These are phyloP conservation scores for Drosophila nannoptera DNA, from an alignment of 1,140 invertebrate genomes.

Conservation along the genomic window DNA sequence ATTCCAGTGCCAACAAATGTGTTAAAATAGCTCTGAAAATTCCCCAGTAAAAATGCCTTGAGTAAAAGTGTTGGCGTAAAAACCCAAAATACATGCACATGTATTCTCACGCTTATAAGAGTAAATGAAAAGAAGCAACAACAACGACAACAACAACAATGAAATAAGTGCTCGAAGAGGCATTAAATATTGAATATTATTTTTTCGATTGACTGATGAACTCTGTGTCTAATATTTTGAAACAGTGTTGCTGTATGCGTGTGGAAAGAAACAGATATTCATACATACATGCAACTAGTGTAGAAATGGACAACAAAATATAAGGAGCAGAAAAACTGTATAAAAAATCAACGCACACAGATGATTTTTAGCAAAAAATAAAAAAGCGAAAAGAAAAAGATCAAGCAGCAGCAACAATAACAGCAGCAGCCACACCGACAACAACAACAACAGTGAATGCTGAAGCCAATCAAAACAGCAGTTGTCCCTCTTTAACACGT, in stretches of 20 bases:
- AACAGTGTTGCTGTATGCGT: slow-evolving; percentile 40
- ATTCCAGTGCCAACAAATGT: slow-evolving; percentile 51
- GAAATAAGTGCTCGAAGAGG: slow-evolving; percentile 58
- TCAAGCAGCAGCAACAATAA: slow-evolving; percentile 55
- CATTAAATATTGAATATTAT: slow-evolving; percentile 64
- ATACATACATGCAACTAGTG: slow-evolving; percentile 61
- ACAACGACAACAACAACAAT: slow-evolving; percentile 18
- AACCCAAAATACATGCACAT: slow-evolving; percentile 51
- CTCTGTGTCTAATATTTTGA: slow-evolving; percentile 49
- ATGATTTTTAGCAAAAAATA: slow-evolving; percentile 74
- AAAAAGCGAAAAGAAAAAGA: slow-evolving; percentile 70
- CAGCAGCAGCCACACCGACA: slow-evolving; percentile 1
- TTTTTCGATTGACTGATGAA: slow-evolving; percentile 51
- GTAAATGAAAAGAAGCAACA: slow-evolving; percentile 22
- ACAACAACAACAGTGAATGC: slow-evolving; percentile 41
- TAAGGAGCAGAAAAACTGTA: slow-evolving; percentile 55
- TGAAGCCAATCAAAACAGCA: slow-evolving; percentile 75
- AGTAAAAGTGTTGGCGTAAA: slow-evolving; percentile 67
- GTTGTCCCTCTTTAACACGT: slow-evolving; percentile 69
- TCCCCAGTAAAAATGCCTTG: slow-evolving; percentile 63
- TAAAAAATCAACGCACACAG: slow-evolving; percentile 74
- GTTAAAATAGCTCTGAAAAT: slow-evolving; percentile 38
- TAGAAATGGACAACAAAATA: slow-evolving; percentile 68
- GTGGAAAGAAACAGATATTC: slow-evolving; percentile 59
- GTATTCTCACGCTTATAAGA: slow-evolving; percentile 39